Evolutionary conservation across 2,797 vertebrate genomes (phyloP).

Genomic region (Anguilla marmorata): DNA sequence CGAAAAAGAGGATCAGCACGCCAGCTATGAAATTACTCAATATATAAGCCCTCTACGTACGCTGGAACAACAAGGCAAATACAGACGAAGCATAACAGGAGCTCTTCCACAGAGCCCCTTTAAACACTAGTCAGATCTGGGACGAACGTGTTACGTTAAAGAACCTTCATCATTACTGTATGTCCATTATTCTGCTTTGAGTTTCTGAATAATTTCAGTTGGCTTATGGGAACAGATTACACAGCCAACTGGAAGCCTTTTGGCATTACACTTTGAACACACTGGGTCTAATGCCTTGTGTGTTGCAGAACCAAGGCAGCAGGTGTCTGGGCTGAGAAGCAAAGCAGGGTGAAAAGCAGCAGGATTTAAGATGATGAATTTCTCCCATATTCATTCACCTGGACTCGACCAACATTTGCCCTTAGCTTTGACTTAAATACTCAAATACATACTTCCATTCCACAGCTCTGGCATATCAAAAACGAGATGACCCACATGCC

Average conservation of each 20-base stretch:
- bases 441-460: background rate
- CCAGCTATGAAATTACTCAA: constrained; percentile 42
- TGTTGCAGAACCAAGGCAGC: background rate
- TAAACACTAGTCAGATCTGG: background rate
- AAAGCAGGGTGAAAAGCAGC: background rate
- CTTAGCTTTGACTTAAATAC: background rate
- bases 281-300: constrained; percentile 52
- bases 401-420: background rate
- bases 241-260: constrained; percentile 49
- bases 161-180: background rate
- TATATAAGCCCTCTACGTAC: background rate
- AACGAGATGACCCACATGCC: no score
- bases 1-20: constrained; percentile 65
- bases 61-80: background rate
- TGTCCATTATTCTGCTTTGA: background rate
- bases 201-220: background rate
- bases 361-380: background rate
- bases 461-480: background rate
- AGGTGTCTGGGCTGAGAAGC: background rate
- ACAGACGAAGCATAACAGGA: background rate
- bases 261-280: constrained; percentile 59
- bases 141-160: background rate
- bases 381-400: background rate
- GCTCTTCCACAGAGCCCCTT: background rate
- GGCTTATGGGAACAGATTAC: constrained; percentile 30